Evolutionary conservation across 2,797 vertebrate genomes (phyloP).

Genomic region (Melopsittacus undulatus): DNA sequence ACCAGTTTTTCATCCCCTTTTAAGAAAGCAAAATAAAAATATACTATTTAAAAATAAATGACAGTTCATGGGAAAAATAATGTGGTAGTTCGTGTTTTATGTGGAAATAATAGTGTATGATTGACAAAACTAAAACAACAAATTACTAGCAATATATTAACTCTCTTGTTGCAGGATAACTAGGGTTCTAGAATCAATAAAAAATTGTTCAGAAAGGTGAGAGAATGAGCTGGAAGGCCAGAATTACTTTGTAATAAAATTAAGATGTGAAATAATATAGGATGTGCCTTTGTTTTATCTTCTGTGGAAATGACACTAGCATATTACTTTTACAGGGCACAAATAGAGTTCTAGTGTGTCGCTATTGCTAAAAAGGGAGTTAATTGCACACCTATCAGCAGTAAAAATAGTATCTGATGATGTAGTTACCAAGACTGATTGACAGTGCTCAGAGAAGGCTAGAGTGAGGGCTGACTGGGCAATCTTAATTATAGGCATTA

Average conservation of each 20-base stretch:
- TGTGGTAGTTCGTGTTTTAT: neutral
- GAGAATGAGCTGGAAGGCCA: neutral
- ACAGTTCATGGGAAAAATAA: neutral
- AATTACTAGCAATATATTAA: neutral
- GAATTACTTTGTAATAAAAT: neutral
- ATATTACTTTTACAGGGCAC: neutral
- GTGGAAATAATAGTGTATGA: neutral
- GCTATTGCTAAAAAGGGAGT: neutral
- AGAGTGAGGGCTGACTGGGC: neutral
- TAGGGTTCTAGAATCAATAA: neutral
- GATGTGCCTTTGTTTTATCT: neutral
- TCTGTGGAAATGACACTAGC: neutral
- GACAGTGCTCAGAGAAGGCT: neutral
- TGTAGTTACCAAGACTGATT: neutral
- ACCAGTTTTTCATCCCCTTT: neutral
- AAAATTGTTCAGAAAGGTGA: neutral
- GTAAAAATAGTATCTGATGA: neutral
- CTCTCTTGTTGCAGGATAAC: neutral
- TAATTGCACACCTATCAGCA: neutral
- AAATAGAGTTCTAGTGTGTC: neutral
- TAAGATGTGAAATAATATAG: neutral
- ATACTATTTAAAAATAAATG: neutral
- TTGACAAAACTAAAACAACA: neutral
- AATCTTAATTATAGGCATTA: neutral
- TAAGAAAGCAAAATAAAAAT: neutral